A percentile compares a stretch with the other conserved stretches of the same genome.
Conservation (phyloP, 2,797 vertebrate genomes). For the Phylloscopus collybita region DNA sequence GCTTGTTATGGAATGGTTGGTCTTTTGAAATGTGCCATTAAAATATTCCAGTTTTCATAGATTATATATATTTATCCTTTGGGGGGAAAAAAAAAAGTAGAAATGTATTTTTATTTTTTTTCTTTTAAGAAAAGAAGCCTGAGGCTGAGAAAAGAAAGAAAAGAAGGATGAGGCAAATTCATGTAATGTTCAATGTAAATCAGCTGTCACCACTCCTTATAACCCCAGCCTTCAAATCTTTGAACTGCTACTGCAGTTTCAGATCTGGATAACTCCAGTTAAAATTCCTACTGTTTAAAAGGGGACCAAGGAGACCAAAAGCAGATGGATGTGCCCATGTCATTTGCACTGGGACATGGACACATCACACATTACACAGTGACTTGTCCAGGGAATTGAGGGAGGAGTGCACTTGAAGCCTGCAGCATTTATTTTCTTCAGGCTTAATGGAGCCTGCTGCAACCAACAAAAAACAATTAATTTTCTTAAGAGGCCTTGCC, state of each 20-base stretch:
- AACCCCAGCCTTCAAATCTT: neutral
- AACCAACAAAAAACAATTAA: neutral
- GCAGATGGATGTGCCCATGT: neutral
- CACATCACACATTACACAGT: no score
- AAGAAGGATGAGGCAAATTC: neutral
- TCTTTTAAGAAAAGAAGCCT: neutral
- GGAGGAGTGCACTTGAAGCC: neutral
- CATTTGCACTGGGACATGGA: accelerated
- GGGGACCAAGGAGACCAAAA: neutral
- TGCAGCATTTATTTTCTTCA: neutral
- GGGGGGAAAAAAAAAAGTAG: neutral
- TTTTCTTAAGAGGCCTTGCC: neutral
- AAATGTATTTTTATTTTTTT: neutral
- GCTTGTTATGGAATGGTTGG: neutral
- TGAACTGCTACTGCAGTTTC: neutral
- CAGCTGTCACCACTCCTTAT: neutral
- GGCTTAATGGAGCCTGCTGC: neutral
- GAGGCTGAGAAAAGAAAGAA: neutral
- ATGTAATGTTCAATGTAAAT: neutral
- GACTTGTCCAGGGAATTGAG: neutral
- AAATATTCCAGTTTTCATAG: conserved; percentile 3
- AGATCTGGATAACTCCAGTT: neutral
- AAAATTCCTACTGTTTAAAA: neutral
- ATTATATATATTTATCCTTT: neutral
- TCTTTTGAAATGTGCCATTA: conserved; percentile 17